Evolutionary conservation across 2,888 invertebrate species (phyloP), one percentile per base, ranked within the genome.

Genomic region (Serrognathus titanus): DNA sequence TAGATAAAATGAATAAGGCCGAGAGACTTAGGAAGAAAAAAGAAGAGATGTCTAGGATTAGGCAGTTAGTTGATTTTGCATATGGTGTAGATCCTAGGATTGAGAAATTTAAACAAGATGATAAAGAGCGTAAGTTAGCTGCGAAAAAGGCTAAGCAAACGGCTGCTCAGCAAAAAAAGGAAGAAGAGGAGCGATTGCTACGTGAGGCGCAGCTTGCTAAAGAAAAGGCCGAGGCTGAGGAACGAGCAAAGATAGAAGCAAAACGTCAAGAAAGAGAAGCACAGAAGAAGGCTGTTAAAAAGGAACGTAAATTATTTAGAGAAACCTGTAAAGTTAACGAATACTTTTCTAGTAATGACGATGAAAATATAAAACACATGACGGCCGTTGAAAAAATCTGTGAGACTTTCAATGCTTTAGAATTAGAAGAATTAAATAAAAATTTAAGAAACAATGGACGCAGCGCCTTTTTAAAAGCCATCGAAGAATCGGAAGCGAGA

Each of bases 1-100:
- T 99, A 73, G 99, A 99, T 73, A 98, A 97, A 78, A 92, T 96
- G 76, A 99, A 99, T 76, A 97, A 95, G 81, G 89, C 85, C 1
- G 94, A 92, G 6, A 81, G 99, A 47, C 89, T 92, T 37, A 92
- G 97, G 72, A 84, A 92, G 71, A 97, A 97, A 80, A 98, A 98
- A 76, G 97, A 98, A 73, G 99, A 99, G 81, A 94, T 94, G 89
- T 83, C 90, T 0, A 81, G 99, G 65, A 90, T 99, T 66, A 83
- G 98, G 10, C 84, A 85, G 46, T 80, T 99, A 53, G 96, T 99
- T 49, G 98, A 99, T 73, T 83, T 92, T 74, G 95, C 97, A 0
- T 98, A 98, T 76, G 86, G 89, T 63, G 87, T 90, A 73, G 99
- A 99, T 80, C 97, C 97, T 0, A 83, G 99, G 66, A 94, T 99